These are phyloP conservation scores for Plagodis pulveraria DNA, from an alignment of 2,888 invertebrate species.

Conservation along the genomic window DNA sequence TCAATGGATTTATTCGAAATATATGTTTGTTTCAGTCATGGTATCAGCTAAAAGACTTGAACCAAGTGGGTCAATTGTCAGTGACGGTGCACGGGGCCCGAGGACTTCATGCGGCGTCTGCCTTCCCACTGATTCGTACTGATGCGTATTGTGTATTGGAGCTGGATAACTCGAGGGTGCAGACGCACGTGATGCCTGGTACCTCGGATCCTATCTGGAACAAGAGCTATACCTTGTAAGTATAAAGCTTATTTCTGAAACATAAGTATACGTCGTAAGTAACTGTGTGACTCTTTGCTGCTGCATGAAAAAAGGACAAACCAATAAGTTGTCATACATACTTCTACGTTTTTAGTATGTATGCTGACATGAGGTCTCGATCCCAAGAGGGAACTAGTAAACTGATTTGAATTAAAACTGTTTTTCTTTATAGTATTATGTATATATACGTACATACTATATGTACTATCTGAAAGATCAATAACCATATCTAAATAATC, in stretches of 20 bases:
- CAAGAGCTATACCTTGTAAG: slow-evolving; percentile 76
- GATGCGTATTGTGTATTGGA: slow-evolving; percentile 75
- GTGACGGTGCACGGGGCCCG: slow-evolving; percentile 61
- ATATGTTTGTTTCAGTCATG: slow-evolving; percentile 57
- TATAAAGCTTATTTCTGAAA: slow-evolving; percentile 26
- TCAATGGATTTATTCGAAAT: neutral
- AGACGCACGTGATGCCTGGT: slow-evolving; percentile 68
- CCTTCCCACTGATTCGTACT: too few species aligned
- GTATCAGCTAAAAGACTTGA: slow-evolving; percentile 69
- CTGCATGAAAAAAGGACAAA: too few species aligned
- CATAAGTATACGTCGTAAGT: neutral
- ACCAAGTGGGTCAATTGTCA: slow-evolving; percentile 70
- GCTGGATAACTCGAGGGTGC: slow-evolving; percentile 74
- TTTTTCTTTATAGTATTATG: too few species aligned
- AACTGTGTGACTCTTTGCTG: too few species aligned
- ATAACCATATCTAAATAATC: neutral
- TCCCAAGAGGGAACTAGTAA: too few species aligned
- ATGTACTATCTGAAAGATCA: too few species aligned
- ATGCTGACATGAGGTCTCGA: too few species aligned
- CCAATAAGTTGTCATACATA: too few species aligned
- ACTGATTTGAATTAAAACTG: too few species aligned
- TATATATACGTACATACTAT: too few species aligned
- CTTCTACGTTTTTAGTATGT: too few species aligned
- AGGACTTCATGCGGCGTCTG: too few species aligned
- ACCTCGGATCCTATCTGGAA: slow-evolving; percentile 72